Evolutionary conservation across 2,888 invertebrate genomes (phyloP), one percentile per base, ranked within the genome.

Genomic region (Nebria salina): DNA sequence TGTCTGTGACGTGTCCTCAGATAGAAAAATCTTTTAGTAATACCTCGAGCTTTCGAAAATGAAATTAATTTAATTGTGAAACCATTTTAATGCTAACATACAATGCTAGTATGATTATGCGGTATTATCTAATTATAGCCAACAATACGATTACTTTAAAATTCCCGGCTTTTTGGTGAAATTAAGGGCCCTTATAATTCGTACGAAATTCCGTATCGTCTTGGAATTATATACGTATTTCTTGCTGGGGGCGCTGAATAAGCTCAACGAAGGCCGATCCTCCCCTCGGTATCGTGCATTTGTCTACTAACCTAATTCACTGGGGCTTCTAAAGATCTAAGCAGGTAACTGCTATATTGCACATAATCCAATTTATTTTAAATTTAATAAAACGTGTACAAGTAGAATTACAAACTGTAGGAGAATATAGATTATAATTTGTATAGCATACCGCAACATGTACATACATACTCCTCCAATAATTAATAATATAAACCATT

Each of bases 361-460:
- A 70, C 72, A 68, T 80, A 80, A 80, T 80, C 75, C 80, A 80
- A 80, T 80, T 80, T 80, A 65, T 80, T 75, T 72, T 75, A 80
- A 80, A 80, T 80, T 80, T 80, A 80, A 80, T 80, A 80, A 80
- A 80, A 80, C 75, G 41, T 72, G 75, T 80, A 75, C 75, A 68
- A 74, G 70, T 25, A 41, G 80, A 70, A 75, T 80, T 80, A 75
- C 68, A 75, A 65, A 68, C 68, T 68, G 65, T 66, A 42, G 43
- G 72, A 72, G 26, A 72, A 72, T 25, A 72, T 34, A 8, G 20
- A 72, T 72, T 34, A 34, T 34, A 34, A 34, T 34, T 34, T 34
- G 34, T 34, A 34, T 34, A 34, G 65, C 13, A 65, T 13, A 11
- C 54, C 54, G 54, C 54, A 54, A 8, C 54, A 2, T 8, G 8